Percentiles rank a stretch among this genome's conserved stretches.
Conservation (phyloP, 2,797 vertebrate genomes). For the Coregonus ussuriensis region DNA sequence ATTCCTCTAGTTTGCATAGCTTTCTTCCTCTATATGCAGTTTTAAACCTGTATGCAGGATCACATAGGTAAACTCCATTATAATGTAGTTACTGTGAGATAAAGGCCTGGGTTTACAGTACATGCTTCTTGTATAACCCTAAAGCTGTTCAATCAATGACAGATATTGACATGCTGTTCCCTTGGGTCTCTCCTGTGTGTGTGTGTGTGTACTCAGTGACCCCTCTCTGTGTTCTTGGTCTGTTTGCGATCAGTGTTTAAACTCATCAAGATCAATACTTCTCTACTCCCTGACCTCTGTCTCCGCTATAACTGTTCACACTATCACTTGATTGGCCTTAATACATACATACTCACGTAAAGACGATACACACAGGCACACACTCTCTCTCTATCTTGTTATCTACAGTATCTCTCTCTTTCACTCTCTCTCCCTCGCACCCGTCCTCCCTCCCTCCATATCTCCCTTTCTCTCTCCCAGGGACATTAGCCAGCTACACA, state of each 20-base stretch:
- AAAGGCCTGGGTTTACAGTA: constrained; percentile 37
- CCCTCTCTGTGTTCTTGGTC: constrained; percentile 36
- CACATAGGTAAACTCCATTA: neutral
- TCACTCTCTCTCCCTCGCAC: constrained; percentile 24
- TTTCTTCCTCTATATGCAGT: neutral
- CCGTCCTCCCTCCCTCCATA: constrained; percentile 6
- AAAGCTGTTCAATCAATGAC: constrained; percentile 26
- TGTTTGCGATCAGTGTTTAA: constrained; percentile 56
- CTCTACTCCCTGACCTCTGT: neutral
- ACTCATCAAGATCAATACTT: constrained; percentile 62
- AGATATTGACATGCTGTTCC: constrained; percentile 36
- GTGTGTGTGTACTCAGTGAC: constrained; percentile 55
- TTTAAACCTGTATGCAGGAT: neutral
- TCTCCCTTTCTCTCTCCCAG: constrained; percentile 42
- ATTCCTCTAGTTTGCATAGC: neutral
- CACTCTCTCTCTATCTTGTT: neutral
- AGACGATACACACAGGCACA: neutral
- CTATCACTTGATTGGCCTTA: constrained; percentile 4
- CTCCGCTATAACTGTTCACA: neutral
- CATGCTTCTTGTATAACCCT: constrained; percentile 39
- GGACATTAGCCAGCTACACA: constrained; percentile 68
- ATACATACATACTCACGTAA: neutral
- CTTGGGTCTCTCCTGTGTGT: constrained; percentile 41
- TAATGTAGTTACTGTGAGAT: constrained; percentile 30
- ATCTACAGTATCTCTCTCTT: neutral